phyloP scores from a whole-genome alignment of 2,888 invertebrate genomes.

The Tetragonisca angustula region DNA sequence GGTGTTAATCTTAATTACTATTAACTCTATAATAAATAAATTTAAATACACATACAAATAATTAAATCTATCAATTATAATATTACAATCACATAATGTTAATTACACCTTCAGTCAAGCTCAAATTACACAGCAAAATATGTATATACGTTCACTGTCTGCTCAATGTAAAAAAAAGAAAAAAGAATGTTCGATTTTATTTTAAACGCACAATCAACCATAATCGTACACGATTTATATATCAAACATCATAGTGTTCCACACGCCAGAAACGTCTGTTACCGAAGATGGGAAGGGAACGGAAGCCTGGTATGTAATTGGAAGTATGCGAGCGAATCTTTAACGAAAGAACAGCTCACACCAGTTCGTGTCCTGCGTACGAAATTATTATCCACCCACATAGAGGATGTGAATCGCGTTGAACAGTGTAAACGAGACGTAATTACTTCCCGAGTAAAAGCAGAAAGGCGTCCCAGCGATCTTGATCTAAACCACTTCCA shows the following conservation, averaged over 20 bases:
- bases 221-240: no score
- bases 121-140: no score
- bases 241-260: background rate
- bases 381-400: slow-evolving; percentile 33
- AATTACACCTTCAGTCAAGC: no score
- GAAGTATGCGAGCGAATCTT: slow-evolving; percentile 12
- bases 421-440: slow-evolving; percentile 44
- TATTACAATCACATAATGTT: no score
- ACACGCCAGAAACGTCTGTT: background rate
- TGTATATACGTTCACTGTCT: background rate
- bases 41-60: background rate
- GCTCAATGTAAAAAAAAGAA: background rate
- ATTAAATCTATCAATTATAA: background rate
- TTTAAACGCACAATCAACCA: background rate
- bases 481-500: slow-evolving; percentile 51
- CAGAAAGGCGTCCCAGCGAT: slow-evolving; percentile 52
- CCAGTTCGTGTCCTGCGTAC: background rate
- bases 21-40: background rate
- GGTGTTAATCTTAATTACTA: background rate
- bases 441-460: slow-evolving; percentile 67
- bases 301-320: slow-evolving; percentile 10
- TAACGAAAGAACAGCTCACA: background rate
- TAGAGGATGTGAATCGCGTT: slow-evolving; percentile 36
- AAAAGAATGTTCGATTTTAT: background rate
- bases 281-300: background rate